Percentiles rank a stretch among this genome's conserved stretches.
Evolutionary conservation across 92 coral and sea anemone species (phyloP).

Genomic region (Ricordea florida): DNA sequence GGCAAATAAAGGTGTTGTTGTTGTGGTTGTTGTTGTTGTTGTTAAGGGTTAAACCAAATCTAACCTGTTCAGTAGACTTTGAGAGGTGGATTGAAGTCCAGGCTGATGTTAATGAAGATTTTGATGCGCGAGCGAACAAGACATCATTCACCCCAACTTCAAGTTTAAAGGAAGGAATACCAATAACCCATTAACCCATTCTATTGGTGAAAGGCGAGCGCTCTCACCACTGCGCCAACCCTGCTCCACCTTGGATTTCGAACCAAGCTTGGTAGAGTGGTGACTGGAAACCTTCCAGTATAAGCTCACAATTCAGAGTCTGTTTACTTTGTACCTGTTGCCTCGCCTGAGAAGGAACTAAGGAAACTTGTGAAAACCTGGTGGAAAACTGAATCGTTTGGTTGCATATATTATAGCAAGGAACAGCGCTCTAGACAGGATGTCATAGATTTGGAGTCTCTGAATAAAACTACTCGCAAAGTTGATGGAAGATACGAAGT

Average conservation of each 20-base stretch:
- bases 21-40: no score
- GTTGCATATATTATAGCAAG: slow-evolving; percentile 18
- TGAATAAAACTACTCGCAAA: slow-evolving; percentile 15
- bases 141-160: not conserved
- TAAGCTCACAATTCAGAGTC: slow-evolving; percentile 31
- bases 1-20: no score
- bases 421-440: slow-evolving; percentile 17
- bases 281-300: slow-evolving; percentile 46
- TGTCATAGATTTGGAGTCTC: slow-evolving; percentile 27
- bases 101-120: slow-evolving; percentile 18
- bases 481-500: slow-evolving; percentile 44
- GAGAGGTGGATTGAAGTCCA: slow-evolving; percentile 24
- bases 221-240: not conserved
- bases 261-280: slow-evolving; percentile 51
- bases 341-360: slow-evolving; percentile 29
- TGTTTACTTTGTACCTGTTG: slow-evolving; percentile 13
- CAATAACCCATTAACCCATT: not conserved
- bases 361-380: slow-evolving; percentile 39
- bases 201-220: not conserved
- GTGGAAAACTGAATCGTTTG: slow-evolving; percentile 48
- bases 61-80: no score
- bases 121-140: not conserved
- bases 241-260: slow-evolving; percentile 23
- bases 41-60: no score
- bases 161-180: not conserved